Evolutionary conservation across 2,113 vertebrate genomes (phyloP), one percentile per base, ranked within the genome.

Genomic region (Calidris pugnax): DNA sequence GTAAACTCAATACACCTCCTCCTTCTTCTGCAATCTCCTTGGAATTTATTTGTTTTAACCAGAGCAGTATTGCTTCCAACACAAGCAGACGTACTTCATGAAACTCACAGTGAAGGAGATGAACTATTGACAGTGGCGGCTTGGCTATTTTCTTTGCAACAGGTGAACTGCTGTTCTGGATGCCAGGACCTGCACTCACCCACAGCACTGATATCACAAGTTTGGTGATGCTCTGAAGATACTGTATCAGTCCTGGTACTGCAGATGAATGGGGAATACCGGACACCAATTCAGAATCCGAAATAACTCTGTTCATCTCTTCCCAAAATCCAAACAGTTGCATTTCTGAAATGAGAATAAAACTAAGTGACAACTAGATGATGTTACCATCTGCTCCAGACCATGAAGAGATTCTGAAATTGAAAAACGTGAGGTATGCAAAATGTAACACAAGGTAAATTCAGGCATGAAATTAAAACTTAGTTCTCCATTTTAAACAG

Each of bases 191-290:
- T 64, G 89, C 89, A 10, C 75, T 96, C 76, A 62, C 97, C 12
- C 74, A 95, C 89, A 95, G 97, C 87, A 73, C 82, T 63, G 97
- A 98, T 24, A 98, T 87, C 23, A 97, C 98, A 73, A 99, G 95
- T n/a, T 78, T 97, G 28, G 98, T 97, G 93, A 99, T 95, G 97
- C 99, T 99, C 94, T 99, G 98, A 35, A 99, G 98, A 97, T 99
- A 99, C 90, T 99, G 99, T 41, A 97, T 97, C 68, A 98, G 94
- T 84, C 99, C 99, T 15, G 99, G 99, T 6, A 94, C 96, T 14
- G 77, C 97, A 71, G 73, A 89, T 33, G 95, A 95, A 68, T 57
- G 92, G 18, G 78, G 90, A 68, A 96, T 63, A 32, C 97, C 84
- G 4, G 85, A 93, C 74, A 98, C 8, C 75, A 99, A 96, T 47